Base-by-base conservation (phyloP, 2,113 vertebrate species). In the Semicossyphus pulcher region DNA sequence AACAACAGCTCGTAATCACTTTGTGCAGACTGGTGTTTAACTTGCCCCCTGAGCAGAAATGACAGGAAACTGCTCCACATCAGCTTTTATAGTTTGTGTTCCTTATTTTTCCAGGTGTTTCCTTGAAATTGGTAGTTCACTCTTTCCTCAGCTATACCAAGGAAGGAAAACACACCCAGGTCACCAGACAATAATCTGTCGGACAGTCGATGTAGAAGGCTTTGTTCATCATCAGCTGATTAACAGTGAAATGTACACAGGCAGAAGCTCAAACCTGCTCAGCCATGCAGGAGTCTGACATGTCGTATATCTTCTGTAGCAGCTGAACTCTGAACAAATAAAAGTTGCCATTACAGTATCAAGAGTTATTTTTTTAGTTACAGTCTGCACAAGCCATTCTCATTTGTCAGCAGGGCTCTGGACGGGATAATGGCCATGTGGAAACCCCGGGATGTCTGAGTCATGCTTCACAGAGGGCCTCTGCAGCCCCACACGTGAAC, bases 91-190 rank as follows among this genome's bases (percentile, higher is more conserved):
- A 48, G 15, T 47, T 53, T 71, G 26, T 56, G 47, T 49, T 47
- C 63, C 16, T 62, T 80, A 62, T 73, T 83, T 79, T 71, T 42
- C 39, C 73, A 75, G 82, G 61, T 72, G 85, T 42, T 87, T 89
- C 74, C 71, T 65, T 26, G 56, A 62, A 49, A 62, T 57, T 36
- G 34, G 15, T 21, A 4, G 36, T 25, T 21, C 37, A n/a, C n/a
- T 44, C 56, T 47, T 12, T 42, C 18, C 1, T 3, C 9, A 45
- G 25, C 16, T 45, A 32, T 32, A 60, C 25, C 4, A 25, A 5
- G 15, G 32, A 51, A 59, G 26, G 16, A 29, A 65, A 54, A 67
- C 51, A 76, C 60, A 48, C 4, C 53, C 29, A 28, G 3, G 34
- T 10, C 1, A 52, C 20, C 29, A 32, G n/a, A 74, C 4, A 16